Base-by-base conservation (phyloP, 2,888 invertebrate species). In the Eristalinus sepulchralis region DNA sequence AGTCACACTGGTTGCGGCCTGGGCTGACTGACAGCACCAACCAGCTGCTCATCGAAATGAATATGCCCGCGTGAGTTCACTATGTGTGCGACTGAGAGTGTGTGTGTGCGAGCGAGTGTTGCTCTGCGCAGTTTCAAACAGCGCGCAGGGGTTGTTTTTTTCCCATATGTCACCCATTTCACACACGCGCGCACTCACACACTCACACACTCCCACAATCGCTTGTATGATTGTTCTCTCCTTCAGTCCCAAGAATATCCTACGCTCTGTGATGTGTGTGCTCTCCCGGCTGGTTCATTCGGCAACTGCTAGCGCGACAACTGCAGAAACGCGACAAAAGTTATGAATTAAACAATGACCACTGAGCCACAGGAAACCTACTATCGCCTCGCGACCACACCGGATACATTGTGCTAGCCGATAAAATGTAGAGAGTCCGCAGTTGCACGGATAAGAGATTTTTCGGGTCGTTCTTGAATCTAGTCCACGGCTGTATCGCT, bases 311-410 rank as follows among this genome's bases (percentile, higher is more conserved):
- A 55, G 55, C 36, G 36, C 10, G n/a, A 53, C 39, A 57, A 63
- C 64, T 62, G 70, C 31, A 71, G 47, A 75, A 24, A 2, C 22
- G 33, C 20, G 20, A 63, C 31, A 34, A 63, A 77, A 27, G 66
- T 55, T 80, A 75, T 83, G 70, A 83, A 75, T 73, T 78, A 64
- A 83, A 47, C 27, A 73, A 78, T 83, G 75, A 84, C 80, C 70
- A 66, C 64, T 72, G 60, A 22, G 31, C 11, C 22, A 22, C 47
- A 75, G 64, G 79, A 70, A 79, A 70, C 55, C 75, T 79, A 60
- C 66, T 79, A 62, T 71, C 59, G 34, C 59, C 22, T 31, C 62
- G 53, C 17, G 77, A 27, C 20, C 22, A 27, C 62, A 59, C 31
- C 24, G 13, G 59, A 66, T 39, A 47, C 9, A 59, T n/a, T 17